Base-by-base conservation (phyloP, 1,140 invertebrate species). In the Euglossa dilemma region DNA sequence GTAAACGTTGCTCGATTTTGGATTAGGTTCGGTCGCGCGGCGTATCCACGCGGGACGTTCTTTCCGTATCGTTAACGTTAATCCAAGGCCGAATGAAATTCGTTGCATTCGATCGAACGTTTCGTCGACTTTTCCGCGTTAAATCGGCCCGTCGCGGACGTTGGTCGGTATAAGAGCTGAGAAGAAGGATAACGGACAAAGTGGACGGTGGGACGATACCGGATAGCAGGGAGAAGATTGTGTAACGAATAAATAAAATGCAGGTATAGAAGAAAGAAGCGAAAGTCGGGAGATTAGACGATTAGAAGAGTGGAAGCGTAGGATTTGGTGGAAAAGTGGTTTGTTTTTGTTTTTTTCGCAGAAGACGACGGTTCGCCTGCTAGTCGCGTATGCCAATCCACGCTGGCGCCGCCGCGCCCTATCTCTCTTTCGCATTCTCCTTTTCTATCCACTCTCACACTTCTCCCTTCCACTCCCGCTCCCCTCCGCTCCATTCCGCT, bases 381-480 rank as follows among this genome's bases (percentile, higher is more conserved):
- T 75, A 8, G 66, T 56, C 61, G 90, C 75, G 82, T 85, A 80
- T 85, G 84, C 82, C 93, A 92, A 93, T 92, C 92, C 92, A 93
- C 93, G 92, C 92, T 93, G 93, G 93, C 93, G 93, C 93, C 93
- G 91, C 89, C 89, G 91, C 90, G 87, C 82, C 90, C 89, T 83
- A 84, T 90, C 88, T 85, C 81, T 90, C 90, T 86, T 85, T 71
- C 81, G 87, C 75, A 43, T 81, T 72, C 77, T 63, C 80, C 71
- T 80, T 74, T 66, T 73, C 57, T 61, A 63, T 52, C 61, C 18
- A 63, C 87, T 85, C 81, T 66, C 83, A 87, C 1, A 36, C 59
- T 59, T 78, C 54, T 64, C n/a, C 59, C 50, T 61, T 76, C 25
- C 74, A 52, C 63, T 12, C 25, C 36, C n/a, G n/a, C n/a, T n/a